These are phyloP conservation scores for Drosophila sp. DNA, from an alignment of 1,140 invertebrate genomes.

Conservation along the genomic window DNA sequence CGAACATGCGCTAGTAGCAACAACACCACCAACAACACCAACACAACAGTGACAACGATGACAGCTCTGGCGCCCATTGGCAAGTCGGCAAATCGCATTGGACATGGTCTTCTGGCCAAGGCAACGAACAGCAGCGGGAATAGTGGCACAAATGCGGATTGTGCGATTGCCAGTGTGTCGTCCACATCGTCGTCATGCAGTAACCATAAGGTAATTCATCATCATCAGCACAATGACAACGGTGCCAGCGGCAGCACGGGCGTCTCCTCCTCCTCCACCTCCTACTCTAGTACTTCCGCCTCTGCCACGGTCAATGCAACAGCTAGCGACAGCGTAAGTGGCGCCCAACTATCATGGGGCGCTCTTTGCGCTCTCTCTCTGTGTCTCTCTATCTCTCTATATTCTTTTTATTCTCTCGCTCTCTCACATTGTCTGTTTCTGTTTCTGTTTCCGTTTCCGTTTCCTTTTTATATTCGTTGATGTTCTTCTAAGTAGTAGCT, in stretches of 20 bases:
- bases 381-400: conserved; percentile 22
- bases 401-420: conserved; percentile 17
- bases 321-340: conserved; percentile 74
- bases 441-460: conserved; percentile 22
- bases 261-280: conserved; percentile 35
- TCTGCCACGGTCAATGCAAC: conserved; percentile 38
- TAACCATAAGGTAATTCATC: conserved; percentile 31
- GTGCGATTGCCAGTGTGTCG: not conserved
- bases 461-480: conserved; percentile 16
- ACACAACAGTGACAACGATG: not conserved
- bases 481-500: conserved; percentile 19
- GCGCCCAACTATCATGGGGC: conserved; percentile 32
- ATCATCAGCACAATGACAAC: conserved; percentile 21
- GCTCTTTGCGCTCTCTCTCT: conserved; percentile 35
- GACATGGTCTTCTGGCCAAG: conserved; percentile 22
- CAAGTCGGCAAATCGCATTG: conserved; percentile 39
- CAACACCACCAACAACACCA: not conserved
- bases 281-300: conserved; percentile 22
- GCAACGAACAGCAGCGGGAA: not conserved
- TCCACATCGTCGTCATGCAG: conserved; percentile 16
- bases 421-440: conserved; percentile 33
- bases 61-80: conserved; percentile 25
- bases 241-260: conserved; percentile 8
- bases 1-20: conserved; percentile 41
- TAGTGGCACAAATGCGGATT: not conserved